Evolutionary conservation across 2,888 invertebrate species (phyloP).

Genomic region (Himalopsyche japonica): DNA sequence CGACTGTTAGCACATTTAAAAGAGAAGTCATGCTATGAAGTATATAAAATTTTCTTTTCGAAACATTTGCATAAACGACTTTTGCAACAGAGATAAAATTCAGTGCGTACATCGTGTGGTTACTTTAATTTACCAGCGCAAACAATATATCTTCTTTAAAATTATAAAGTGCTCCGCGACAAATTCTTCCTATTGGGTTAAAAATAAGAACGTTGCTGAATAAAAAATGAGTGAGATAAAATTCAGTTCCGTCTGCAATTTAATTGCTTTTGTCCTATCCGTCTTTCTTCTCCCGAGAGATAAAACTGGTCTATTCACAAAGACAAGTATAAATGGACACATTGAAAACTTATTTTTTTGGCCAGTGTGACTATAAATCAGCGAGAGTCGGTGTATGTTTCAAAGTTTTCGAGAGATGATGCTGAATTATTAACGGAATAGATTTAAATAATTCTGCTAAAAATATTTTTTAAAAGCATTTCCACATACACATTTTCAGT

Average conservation of each 20-base stretch:
- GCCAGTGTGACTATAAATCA: background rate
- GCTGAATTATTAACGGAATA: background rate
- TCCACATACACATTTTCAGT: too few relatives aligned
- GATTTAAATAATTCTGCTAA: too few relatives aligned
- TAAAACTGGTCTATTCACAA: background rate
- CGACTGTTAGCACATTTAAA: too few relatives aligned
- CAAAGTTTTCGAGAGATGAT: background rate
- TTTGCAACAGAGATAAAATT: too few relatives aligned
- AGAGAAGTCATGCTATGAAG: too few relatives aligned
- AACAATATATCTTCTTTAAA: background rate
- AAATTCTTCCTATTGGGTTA: background rate
- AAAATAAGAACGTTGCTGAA: slow-evolving; percentile 3
- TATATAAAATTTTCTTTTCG: too few relatives aligned
- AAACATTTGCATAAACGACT: too few relatives aligned
- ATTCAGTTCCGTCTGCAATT: slow-evolving; percentile 34
- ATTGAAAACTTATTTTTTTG: slow-evolving; percentile 5
- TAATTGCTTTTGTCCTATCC: slow-evolving; percentile 30
- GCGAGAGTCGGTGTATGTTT: background rate
- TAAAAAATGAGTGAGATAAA: slow-evolving; percentile 20
- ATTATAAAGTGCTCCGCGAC: background rate
- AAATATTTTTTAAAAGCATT: too few relatives aligned
- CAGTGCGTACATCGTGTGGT: too few relatives aligned
- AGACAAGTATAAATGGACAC: slow-evolving; percentile 13
- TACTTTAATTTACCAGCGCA: background rate
- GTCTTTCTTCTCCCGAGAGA: background rate